Evolutionary conservation across 2,888 invertebrate species (phyloP).

Genomic region (Chrysolina americana): DNA sequence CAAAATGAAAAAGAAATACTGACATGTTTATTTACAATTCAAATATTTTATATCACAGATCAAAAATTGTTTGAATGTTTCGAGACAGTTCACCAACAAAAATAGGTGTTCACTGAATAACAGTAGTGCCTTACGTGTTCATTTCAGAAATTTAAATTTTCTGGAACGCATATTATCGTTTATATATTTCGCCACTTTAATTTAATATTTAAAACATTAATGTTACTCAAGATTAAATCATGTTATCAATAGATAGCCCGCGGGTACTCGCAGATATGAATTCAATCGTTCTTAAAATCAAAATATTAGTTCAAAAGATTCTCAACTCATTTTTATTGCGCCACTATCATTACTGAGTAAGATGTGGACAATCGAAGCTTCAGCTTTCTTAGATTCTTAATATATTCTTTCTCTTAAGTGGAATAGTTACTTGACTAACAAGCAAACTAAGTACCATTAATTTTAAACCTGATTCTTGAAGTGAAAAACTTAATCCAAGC

Average conservation of each 20-base stretch:
- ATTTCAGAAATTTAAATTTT: not conserved
- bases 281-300: no score
- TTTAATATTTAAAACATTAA: no score
- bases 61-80: no score
- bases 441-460: slow-evolving; percentile 63
- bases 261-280: no score
- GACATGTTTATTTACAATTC: no score
- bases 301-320: not conserved
- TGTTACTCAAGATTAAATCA: no score
- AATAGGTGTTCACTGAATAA: no score
- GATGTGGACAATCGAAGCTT: slow-evolving; percentile 38
- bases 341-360: not conserved
- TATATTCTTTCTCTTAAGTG: slow-evolving; percentile 50
- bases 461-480: slow-evolving; percentile 17
- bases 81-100: no score
- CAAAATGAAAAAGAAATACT: no score
- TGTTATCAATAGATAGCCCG: no score
- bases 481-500: slow-evolving; percentile 65
- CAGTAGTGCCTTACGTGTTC: not conserved
- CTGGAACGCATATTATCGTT: not conserved
- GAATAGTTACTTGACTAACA: slow-evolving; percentile 70
- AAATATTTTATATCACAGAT: no score
- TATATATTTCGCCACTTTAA: no score
- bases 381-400: slow-evolving; percentile 36
- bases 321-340: slow-evolving; percentile 27